These are phyloP conservation scores for Menidia beryllina DNA, from an alignment of 2,113 vertebrate genomes.

Conservation along the genomic window DNA sequence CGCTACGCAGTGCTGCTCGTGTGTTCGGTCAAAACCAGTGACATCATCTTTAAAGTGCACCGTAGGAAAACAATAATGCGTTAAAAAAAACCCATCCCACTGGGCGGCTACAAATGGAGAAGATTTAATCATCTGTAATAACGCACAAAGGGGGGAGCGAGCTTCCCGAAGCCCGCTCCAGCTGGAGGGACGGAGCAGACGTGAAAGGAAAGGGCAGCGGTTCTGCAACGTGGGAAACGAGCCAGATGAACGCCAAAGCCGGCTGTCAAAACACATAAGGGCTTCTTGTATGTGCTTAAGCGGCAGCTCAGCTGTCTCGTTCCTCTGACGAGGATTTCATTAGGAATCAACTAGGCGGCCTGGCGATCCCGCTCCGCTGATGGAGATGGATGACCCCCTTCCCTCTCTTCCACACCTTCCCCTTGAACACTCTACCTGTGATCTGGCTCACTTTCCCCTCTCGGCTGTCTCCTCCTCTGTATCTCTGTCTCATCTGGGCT, in stretches of 20 bases:
- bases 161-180: background rate
- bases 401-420: constrained; percentile 15
- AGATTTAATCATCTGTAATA: too few relatives aligned
- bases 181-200: background rate
- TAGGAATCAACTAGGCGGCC: constrained; percentile 39
- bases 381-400: constrained; percentile 48
- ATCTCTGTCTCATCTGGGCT: constrained; percentile 3
- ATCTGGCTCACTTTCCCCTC: constrained; percentile 8
- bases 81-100: background rate
- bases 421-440: constrained; percentile 37
- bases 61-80: background rate
- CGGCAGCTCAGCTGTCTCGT: constrained; percentile 11
- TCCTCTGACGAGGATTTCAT: constrained; percentile 34
- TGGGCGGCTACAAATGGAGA: background rate
- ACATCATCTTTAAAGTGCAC: background rate
- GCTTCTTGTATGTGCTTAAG: constrained; percentile 19
- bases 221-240: background rate
- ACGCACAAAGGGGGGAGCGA: too few relatives aligned
- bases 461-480: constrained; percentile 3
- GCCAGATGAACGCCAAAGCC: constrained; percentile 12
- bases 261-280: constrained; percentile 24
- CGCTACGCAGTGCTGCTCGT: background rate
- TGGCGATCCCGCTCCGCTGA: constrained; percentile 28
- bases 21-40: too few relatives aligned
- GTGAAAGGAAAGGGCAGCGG: constrained; percentile 17